These are phyloP conservation scores for Cisticola juncidis DNA, from an alignment of 2,113 vertebrate genomes.

Conservation along the genomic window DNA sequence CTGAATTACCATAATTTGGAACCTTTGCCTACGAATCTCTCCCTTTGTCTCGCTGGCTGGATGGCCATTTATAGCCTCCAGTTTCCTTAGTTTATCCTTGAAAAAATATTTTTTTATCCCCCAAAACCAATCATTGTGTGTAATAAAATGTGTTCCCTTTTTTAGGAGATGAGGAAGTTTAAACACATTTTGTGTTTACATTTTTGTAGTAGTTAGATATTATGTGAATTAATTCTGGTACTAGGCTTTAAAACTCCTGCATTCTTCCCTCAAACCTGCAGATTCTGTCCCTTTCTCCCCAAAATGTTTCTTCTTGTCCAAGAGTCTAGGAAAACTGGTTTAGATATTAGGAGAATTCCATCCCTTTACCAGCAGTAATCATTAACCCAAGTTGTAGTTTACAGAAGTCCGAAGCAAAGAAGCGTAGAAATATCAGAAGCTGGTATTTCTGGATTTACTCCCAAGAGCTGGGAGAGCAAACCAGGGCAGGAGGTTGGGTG, in stretches of 20 bases:
- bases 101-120: not conserved
- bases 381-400: not conserved
- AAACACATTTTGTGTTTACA: not conserved
- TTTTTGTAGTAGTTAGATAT: not conserved
- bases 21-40: not conserved
- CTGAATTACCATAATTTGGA: not conserved
- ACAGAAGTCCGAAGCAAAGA: not conserved
- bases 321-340: not conserved
- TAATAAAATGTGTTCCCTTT: not conserved
- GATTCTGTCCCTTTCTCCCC: not conserved
- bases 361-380: not conserved
- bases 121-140: rapidly evolving
- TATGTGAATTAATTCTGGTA: not conserved
- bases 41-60: not conserved
- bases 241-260: not conserved
- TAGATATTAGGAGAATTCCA: not conserved
- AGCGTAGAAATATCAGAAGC: not conserved
- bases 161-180: not conserved
- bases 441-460: not conserved
- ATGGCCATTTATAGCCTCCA: not conserved
- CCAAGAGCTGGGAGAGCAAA: not conserved
- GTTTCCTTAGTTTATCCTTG: not conserved
- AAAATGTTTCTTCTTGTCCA: not conserved
- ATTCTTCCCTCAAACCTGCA: not conserved
- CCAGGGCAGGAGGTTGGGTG: not conserved